Percentiles rank a stretch among this genome's conserved stretches.
Evolutionary conservation across 2,888 invertebrate species (phyloP).

Genomic region (Pelosia muscerda): DNA sequence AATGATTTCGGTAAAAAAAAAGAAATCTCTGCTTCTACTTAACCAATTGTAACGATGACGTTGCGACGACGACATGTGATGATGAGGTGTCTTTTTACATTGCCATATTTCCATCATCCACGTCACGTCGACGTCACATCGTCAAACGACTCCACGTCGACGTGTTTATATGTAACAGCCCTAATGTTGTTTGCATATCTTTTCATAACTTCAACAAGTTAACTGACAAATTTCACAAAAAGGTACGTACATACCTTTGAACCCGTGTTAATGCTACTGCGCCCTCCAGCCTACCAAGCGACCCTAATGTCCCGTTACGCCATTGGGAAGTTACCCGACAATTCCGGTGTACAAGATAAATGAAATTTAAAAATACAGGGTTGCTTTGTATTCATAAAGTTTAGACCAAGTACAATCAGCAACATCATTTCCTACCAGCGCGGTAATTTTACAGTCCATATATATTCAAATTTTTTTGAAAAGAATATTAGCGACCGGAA

Average conservation of each 20-base stretch:
- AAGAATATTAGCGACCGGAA: too few relatives aligned
- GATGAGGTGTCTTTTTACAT: too few relatives aligned
- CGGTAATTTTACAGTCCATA: constrained; percentile 26
- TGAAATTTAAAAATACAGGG: constrained; percentile 39
- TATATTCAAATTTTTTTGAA: too few relatives aligned
- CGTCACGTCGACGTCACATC: too few relatives aligned
- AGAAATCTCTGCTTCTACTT: too few relatives aligned
- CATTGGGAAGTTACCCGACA: constrained; percentile 41
- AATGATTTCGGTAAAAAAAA: too few relatives aligned
- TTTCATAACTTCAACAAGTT: constrained; percentile 8
- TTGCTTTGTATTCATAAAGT: constrained; percentile 37
- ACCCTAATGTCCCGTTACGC: constrained; percentile 40
- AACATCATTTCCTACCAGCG: constrained; percentile 14
- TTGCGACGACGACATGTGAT: too few relatives aligned
- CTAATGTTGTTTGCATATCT: not conserved
- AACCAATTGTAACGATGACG: too few relatives aligned
- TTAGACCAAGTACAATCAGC: constrained; percentile 25
- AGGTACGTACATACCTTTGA: constrained; percentile 35
- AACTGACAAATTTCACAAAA: constrained; percentile 18
- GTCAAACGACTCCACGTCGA: too few relatives aligned
- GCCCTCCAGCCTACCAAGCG: constrained; percentile 21
- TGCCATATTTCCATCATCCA: too few relatives aligned
- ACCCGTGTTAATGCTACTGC: constrained; percentile 34
- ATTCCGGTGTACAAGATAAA: constrained; percentile 39
- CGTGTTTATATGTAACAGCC: not conserved